phyloP scores from a whole-genome alignment of 2,797 vertebrate species.

The Nyctalus aviator region DNA sequence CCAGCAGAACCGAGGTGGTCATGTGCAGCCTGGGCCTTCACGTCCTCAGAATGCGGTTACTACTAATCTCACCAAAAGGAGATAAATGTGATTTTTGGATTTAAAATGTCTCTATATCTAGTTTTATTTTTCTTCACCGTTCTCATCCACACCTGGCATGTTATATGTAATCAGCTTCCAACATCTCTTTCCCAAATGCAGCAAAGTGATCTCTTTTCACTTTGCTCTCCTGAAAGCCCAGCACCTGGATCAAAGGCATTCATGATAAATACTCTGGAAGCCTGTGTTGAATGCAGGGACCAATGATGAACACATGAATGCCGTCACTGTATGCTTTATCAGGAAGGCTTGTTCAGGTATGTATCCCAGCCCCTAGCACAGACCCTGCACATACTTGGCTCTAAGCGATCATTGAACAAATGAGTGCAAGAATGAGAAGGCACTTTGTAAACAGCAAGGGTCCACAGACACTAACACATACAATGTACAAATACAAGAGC shows the following conservation, averaged over 20 bases:
- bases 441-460: not conserved
- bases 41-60: not conserved
- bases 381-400: not conserved
- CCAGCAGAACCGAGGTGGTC: rapidly evolving
- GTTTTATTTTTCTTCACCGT: not conserved
- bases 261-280: not conserved
- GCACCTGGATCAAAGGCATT: not conserved
- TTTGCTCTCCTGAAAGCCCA: not conserved
- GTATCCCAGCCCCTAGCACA: not conserved
- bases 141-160: not conserved
- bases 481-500: not conserved
- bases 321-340: no score
- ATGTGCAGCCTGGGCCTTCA: not conserved
- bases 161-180: not conserved
- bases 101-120: not conserved
- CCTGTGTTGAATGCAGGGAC: not conserved
- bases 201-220: not conserved
- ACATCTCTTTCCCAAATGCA: not conserved
- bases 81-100: not conserved
- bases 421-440: not conserved
- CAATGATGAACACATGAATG: not conserved
- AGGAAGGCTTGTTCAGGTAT: not conserved
- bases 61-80: not conserved
- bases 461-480: not conserved
- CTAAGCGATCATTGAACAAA: not conserved